A percentile compares a stretch with the other conserved stretches of the same genome.
Evolutionary conservation across 64 coral and sea anemone species (phyloP).

Genomic region (Trachythela sp.): DNA sequence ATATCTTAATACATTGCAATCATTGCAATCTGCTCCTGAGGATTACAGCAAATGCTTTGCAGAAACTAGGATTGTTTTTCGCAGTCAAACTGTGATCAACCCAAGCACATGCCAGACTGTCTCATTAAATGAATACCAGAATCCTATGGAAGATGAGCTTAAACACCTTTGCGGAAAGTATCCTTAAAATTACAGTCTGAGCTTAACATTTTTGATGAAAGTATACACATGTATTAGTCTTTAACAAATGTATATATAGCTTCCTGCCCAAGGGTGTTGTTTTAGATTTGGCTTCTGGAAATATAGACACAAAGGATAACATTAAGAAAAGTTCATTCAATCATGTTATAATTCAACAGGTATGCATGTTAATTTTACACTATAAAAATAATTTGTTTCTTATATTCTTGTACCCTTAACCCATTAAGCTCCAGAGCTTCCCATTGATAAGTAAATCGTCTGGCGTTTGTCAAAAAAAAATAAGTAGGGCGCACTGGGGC

Average conservation of each 20-base stretch:
- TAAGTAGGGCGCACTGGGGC: too few relatives aligned
- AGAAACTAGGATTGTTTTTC: background rate
- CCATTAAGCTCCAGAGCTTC: too few relatives aligned
- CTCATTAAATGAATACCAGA: background rate
- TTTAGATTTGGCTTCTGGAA: background rate
- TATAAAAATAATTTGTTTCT: too few relatives aligned
- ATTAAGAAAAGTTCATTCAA: too few relatives aligned
- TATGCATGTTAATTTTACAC: too few relatives aligned
- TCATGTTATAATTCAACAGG: too few relatives aligned
- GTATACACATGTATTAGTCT: too few relatives aligned
- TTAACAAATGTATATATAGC: background rate
- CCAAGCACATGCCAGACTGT: background rate
- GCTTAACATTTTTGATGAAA: too few relatives aligned
- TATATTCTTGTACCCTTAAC: too few relatives aligned
- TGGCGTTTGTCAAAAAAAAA: too few relatives aligned
- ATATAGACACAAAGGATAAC: background rate
- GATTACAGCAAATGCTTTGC: background rate
- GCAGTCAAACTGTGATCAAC: background rate
- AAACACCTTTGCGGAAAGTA: slow-evolving; percentile 26
- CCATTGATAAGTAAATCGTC: too few relatives aligned
- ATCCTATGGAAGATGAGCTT: background rate
- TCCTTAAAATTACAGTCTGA: background rate
- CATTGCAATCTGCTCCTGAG: background rate
- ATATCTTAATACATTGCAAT: background rate
- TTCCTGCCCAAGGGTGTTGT: background rate